These are phyloP conservation scores for Siniperca undulata DNA, from an alignment of 2,797 vertebrate genomes.

Conservation along the genomic window DNA sequence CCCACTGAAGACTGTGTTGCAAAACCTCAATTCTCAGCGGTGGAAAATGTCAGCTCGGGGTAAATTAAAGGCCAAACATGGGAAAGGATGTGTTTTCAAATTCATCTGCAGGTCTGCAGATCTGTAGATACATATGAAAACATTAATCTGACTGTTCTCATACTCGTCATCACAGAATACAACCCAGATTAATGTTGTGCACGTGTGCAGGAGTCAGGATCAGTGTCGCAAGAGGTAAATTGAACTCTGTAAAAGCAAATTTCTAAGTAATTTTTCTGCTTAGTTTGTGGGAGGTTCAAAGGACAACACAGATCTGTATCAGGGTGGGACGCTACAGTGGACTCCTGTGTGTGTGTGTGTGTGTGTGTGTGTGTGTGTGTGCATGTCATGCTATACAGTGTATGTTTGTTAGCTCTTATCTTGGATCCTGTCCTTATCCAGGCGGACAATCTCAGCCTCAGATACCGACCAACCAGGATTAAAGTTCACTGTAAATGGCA, in stretches of 20 bases:
- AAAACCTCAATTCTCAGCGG: background rate
- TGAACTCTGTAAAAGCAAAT: slow-evolving; percentile 9
- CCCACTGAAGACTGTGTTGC: background rate
- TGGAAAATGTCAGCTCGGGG: slow-evolving; percentile 2
- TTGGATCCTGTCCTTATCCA: slow-evolving; percentile 51
- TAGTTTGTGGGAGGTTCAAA: slow-evolving; percentile 49
- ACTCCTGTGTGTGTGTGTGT: slow-evolving; percentile 20
- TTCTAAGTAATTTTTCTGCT: slow-evolving; percentile 6
- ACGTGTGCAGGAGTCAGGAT: background rate
- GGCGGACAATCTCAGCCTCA: slow-evolving; percentile 34
- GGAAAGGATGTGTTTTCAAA: background rate
- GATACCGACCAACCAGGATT: slow-evolving; percentile 4
- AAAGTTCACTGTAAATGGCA: slow-evolving; percentile 58
- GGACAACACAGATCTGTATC: slow-evolving; percentile 68
- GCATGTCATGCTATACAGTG: slow-evolving; percentile 1
- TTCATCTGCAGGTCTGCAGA: background rate
- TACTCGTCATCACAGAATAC: background rate
- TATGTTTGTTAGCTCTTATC: slow-evolving; percentile 60
- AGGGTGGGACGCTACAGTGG: slow-evolving; percentile 48
- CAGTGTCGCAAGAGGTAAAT: background rate
- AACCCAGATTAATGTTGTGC: slow-evolving; percentile 4
- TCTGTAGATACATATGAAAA: background rate
- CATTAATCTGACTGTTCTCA: background rate
- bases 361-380: slow-evolving; percentile 38
- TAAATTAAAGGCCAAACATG: background rate